Percentiles rank a stretch among this genome's conserved stretches.
phyloP scores from a whole-genome alignment of 1,140 invertebrate species.

The Holcopasites calliopsidis region DNA sequence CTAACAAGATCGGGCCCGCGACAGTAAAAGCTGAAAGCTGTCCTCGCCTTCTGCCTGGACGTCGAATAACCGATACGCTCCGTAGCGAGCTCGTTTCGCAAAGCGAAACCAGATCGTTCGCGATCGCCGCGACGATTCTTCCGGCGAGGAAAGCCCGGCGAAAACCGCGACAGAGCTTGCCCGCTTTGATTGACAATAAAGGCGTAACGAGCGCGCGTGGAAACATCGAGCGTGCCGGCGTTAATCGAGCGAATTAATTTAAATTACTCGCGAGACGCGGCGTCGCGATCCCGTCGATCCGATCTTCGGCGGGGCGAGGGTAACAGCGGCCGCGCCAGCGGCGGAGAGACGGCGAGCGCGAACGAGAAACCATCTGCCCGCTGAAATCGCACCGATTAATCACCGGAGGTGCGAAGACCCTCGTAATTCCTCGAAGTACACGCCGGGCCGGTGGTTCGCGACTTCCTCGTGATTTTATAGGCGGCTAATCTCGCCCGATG shows the following conservation, averaged over 20 bases:
- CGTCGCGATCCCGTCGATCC: constrained; percentile 31
- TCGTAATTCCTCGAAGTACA: constrained; percentile 50
- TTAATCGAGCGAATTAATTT: constrained; percentile 54
- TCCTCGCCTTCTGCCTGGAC: too few species aligned
- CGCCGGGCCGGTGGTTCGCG: constrained; percentile 28
- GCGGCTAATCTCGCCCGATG: constrained; percentile 38
- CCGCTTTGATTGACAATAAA: constrained; percentile 39
- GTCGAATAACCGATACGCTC: too few species aligned
- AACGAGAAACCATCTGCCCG: constrained; percentile 5
- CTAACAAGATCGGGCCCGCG: neutral
- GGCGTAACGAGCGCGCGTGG: constrained; percentile 20
- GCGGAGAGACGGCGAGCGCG: neutral
- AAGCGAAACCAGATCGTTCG: neutral
- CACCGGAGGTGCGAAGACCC: constrained; percentile 31
- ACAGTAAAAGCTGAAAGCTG: neutral
- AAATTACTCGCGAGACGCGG: constrained; percentile 34
- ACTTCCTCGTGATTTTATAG: constrained; percentile 48
- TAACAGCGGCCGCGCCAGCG: too few species aligned
- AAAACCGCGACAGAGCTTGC: neutral
- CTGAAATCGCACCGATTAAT: constrained; percentile 47
- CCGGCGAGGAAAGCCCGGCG: neutral
- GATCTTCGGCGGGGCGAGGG: constrained; percentile 3
- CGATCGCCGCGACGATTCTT: neutral
- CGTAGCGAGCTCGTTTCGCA: neutral
- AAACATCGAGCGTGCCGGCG: neutral